Base-by-base conservation (phyloP, 2,113 vertebrate species). In the Rhinogobius similis region DNA sequence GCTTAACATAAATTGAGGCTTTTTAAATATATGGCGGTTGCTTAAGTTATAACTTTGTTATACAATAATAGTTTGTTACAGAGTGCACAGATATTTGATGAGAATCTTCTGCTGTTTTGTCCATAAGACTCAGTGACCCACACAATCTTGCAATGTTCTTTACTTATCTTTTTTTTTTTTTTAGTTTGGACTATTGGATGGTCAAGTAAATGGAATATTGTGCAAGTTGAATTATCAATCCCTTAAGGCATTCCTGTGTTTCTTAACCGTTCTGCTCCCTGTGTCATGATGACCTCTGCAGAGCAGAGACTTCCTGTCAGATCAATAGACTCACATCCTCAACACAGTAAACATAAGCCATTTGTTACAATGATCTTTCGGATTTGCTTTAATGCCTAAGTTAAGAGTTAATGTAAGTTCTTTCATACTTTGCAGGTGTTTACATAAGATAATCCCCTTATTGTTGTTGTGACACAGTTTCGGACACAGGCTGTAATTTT, bases 381-480 rank as follows among this genome's bases (percentile, higher is more conserved):
- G 10, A 0, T 38, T 3, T 10, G 32, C 10, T 11, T 41, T 63
- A 23, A 16, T 24, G 59, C 27, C 48, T 62, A 39, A 62, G 9
- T 10, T 41, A 8, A 26, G 21, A n/a, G 20, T 16, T 43, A n/a
- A n/a, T n/a, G 62, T 41, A 24, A 14, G 11, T 63, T 63, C 32
- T 38, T 61, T 5, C 27, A 36, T 32, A 27, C 12, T 12, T 12
- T 8, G 0, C 72, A 41, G 27, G 58, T 82, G 53, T 58, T 70
- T 75, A 38, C 23, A 61, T 44, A 63, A 43, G 23, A 62, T 75
- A 66, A 86, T 81, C 76, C 70, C 55, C n/a, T 55, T 58, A 32
- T 36, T 20, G 70, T 70, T 58, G 44, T 79, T 79, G 73, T 85
- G 67, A 62, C 68, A 76, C 29, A 68, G n/a, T 67, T 26, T 11